Percentiles rank a stretch among this genome's conserved stretches.
Evolutionary conservation across 2,113 vertebrate species (phyloP).

Genomic region (Psammodynastes pulverulentus): DNA sequence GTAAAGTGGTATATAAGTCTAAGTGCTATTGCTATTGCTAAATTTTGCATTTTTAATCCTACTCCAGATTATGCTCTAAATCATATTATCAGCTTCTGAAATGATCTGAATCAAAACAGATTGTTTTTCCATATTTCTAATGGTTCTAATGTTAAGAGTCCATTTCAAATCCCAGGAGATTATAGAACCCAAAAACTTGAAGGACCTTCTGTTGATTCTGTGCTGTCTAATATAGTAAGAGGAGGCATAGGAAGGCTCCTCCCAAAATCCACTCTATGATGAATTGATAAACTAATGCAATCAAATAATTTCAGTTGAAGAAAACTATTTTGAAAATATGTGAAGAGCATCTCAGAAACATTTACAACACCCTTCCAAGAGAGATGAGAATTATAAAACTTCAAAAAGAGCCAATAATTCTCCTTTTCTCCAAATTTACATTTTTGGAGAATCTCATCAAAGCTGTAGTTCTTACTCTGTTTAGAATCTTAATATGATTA

Average conservation of each 20-base stretch:
- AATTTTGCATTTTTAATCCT: not conserved
- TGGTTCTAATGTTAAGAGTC: no score
- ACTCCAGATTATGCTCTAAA: not conserved
- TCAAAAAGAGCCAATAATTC: not conserved
- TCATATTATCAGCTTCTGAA: not conserved
- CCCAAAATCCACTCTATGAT: no score
- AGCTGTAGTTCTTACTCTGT: not conserved
- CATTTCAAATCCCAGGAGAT: no score
- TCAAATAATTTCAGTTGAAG: not conserved
- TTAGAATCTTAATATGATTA: constrained; percentile 10
- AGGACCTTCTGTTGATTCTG: no score
- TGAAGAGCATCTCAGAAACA: not conserved
- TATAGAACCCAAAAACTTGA: no score
- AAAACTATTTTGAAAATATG: constrained; percentile 24
- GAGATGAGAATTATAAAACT: not conserved
- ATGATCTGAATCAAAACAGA: not conserved
- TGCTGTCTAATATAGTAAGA: no score
- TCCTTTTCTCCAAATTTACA: not conserved
- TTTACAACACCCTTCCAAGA: not conserved
- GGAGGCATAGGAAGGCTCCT: no score
- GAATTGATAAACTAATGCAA: not conserved
- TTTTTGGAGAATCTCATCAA: constrained; percentile 7
- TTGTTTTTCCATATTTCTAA: not conserved
- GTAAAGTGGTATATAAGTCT: no score
- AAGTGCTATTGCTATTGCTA: not conserved